Evolutionary conservation across 35 echinoderm and acorn worm species (phyloP), one percentile per base, ranked within the genome.

Genomic region (Stichopus chloronotus): DNA sequence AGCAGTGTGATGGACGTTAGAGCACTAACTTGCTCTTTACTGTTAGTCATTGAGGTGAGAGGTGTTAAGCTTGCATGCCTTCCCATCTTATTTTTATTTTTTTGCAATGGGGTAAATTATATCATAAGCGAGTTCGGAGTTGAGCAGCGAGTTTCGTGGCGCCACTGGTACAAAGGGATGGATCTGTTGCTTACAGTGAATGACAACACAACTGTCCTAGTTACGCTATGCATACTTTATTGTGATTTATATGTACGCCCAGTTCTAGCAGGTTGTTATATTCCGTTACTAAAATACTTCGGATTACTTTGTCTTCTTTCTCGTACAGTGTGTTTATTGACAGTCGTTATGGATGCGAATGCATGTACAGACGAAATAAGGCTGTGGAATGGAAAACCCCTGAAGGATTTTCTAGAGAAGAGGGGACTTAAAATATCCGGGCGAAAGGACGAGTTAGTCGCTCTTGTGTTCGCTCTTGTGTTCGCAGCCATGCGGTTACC

Each of bases 391-490:
- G 93, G 90, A 24, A 3, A 60, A 59, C 23, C 52, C 21, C 58
- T 94, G 60, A 90, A 94, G 58, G 85, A 78, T 53, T 90, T 94
- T 56, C 74, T 90, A 17, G 5, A 56, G 21, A 93, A 72, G 8
- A 19, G 84, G 76, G 58, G 77, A 12, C 61, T 93, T 9, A 93
- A 90, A 57, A 56, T 90, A 56, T 90, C 93, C 14, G 72, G 93
- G 3, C 84, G 72, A 59, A 94, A 94, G 76, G 69, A 90, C 6
- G 93, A 94, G 76, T 55, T 94, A 5, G 86, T 79, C 19, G 86
- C 86, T 8, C 63, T 93, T 12, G 78, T 80, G 4, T 80, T 80
- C 78, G 81, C n/a, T n/a, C n/a, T 65, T 10, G 17, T 65, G 9
- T 17, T 13, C 6, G 4, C 10, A 13, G 17, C 17, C 0, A 65